phyloP scores from a whole-genome alignment of 2,888 invertebrate genomes.

The Gastracanthus pulcherrimus region DNA sequence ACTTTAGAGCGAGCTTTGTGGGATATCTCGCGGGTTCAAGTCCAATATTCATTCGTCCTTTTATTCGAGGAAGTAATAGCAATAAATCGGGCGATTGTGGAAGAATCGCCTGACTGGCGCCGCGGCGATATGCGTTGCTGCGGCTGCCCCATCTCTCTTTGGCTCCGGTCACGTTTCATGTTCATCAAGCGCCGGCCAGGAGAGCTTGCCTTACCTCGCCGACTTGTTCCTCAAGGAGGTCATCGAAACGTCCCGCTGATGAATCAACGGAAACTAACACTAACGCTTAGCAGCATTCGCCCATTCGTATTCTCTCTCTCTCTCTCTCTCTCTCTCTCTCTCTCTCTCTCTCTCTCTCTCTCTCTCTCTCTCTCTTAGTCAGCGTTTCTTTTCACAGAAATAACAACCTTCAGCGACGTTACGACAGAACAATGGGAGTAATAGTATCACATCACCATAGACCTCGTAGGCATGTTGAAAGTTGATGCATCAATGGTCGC shows the following conservation, averaged over 20 bases:
- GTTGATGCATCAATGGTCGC: conserved; percentile 56
- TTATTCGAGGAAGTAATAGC: conserved; percentile 47
- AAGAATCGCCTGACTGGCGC: neutral
- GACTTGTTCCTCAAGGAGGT: conserved; percentile 65
- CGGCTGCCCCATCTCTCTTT: neutral
- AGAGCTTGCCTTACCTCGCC: conserved; percentile 72
- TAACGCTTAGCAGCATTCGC: neutral
- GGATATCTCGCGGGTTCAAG: no score
- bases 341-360: neutral
- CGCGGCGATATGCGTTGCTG: neutral
- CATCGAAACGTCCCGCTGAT: conserved; percentile 57
- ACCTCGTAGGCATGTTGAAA: conserved; percentile 43
- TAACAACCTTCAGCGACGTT: conserved; percentile 53
- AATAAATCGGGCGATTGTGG: conserved; percentile 42
- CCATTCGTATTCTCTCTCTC: conserved; percentile 4
- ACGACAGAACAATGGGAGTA: conserved; percentile 59
- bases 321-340: neutral
- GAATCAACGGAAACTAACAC: conserved; percentile 53
- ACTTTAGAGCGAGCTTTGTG: no score
- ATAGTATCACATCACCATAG: conserved; percentile 55
- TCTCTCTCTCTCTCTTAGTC: conserved; percentile 1
- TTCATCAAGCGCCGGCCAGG: conserved; percentile 54
- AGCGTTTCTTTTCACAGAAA: conserved; percentile 51
- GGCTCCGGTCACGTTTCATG: conserved; percentile 33
- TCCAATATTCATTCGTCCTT: conserved; percentile 39